Conservation (phyloP, 2,797 vertebrate species). For the Intellagama lesueurii region DNA sequence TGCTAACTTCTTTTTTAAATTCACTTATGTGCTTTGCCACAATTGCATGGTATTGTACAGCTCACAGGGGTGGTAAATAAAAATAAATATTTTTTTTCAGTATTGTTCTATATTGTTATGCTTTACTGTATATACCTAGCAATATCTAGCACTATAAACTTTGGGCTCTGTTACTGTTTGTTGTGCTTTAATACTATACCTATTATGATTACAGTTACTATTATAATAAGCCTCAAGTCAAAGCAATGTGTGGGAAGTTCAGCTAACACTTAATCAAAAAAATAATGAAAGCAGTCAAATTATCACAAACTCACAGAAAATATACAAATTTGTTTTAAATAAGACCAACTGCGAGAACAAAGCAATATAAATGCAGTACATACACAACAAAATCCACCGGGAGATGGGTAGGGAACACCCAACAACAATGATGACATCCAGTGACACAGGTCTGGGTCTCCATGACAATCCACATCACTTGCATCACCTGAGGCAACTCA, state of each 20-base stretch:
- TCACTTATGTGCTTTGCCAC: not conserved
- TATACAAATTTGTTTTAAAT: not conserved
- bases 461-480: constrained; percentile 10
- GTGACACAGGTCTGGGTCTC: constrained; percentile 16
- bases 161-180: not conserved
- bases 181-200: not conserved
- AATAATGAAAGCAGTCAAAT: not conserved
- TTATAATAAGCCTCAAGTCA: not conserved
- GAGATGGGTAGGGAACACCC: constrained; percentile 1
- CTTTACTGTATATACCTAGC: not conserved
- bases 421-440: constrained; percentile 22
- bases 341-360: not conserved
- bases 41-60: not conserved
- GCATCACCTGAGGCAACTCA: constrained; percentile 3
- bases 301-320: not conserved
- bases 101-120: not conserved
- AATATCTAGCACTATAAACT: not conserved
- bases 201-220: not conserved
- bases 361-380: not conserved
- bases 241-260: not conserved
- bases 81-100: not conserved
- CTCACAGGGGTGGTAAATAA: not conserved
- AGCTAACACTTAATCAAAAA: not conserved
- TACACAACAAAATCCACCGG: constrained; percentile 6
- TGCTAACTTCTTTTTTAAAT: not conserved